These are phyloP conservation scores for Cyanistes caeruleus DNA, from an alignment of 2,113 vertebrate species.

Conservation along the genomic window DNA sequence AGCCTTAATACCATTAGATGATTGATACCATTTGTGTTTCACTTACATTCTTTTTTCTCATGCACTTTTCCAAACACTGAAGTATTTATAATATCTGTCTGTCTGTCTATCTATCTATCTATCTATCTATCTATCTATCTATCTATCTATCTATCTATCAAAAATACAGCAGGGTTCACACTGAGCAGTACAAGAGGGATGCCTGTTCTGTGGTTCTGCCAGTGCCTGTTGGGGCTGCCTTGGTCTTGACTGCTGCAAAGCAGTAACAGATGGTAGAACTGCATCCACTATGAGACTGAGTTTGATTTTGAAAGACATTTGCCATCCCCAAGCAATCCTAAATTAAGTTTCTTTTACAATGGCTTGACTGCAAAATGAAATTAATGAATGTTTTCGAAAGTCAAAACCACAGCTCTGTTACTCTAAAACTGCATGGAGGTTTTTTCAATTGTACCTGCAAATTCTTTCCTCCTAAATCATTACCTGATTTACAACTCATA, in stretches of 20 bases:
- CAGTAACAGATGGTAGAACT: constrained; percentile 12
- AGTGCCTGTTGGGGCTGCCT: too few relatives aligned
- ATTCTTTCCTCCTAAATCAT: too few relatives aligned
- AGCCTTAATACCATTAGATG: not conserved
- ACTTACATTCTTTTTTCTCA: not conserved
- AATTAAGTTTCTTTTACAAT: constrained; percentile 3
- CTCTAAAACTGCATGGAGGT: too few relatives aligned
- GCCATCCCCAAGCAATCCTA: not conserved
- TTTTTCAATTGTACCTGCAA: too few relatives aligned
- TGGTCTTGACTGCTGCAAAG: constrained; percentile 18
- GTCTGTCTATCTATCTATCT: too few relatives aligned
- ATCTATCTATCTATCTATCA: not conserved
- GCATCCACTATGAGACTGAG: not conserved
- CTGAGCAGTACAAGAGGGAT: not conserved
- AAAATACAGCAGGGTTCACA: not conserved
- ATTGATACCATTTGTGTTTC: not conserved
- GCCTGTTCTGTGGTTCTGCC: not conserved
- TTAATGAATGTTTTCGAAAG: not conserved
- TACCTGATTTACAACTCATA: too few relatives aligned
- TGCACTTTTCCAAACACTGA: not conserved
- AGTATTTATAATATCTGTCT: not conserved
- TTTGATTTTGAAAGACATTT: constrained; percentile 11
- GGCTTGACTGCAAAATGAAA: not conserved
- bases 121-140: not conserved
- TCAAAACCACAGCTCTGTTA: too few relatives aligned